Base-by-base conservation (phyloP, 2,113 vertebrate genomes). In the Heterocephalus glaber region DNA sequence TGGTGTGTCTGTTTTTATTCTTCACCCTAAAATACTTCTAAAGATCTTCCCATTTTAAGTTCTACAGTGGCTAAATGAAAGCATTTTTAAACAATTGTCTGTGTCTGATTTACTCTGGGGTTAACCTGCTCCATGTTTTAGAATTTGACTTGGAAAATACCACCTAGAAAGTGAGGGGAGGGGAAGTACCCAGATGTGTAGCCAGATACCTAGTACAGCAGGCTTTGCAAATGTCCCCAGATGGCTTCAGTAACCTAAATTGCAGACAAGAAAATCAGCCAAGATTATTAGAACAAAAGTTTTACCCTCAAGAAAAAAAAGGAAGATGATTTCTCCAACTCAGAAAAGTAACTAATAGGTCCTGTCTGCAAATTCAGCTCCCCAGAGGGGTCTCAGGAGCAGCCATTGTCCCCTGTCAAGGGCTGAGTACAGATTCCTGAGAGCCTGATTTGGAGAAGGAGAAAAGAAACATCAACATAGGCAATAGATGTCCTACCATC, bases 1-100 rank as follows among this genome's bases (percentile, higher is more conserved):
- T 95, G 81, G 65, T 89, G 92, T 66, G 79, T 96, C 97, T 95
- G 96, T 86, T 97, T 97, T 97, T 91, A 96, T 95, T 95, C 94
- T 89, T 95, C 94, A 66, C 94, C 92, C 88, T 90, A 95, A 97
- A 97, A 95, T 96, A 88, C 87, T 97, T 94, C 86, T 92, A 76
- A 96, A 95, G 92, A 82, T 20, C 35, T 90, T 95, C 58, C 47
- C 82, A 86, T 92, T 96, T 95, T 84, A 89, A 92, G 58, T 88
- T 44, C 60, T 61, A 95, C 63, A 35, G 84, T 56, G 81, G 77
- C 88, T 95, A 96, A 96, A 89, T 28, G 72, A 87, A 95, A 92
- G 74, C 70, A 60, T 95, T 90, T 95, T 91, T 60, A 47, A 94
- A 70, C 74, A 61, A 89, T 89, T 9, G 33, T 41, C 65, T 91